Conservation (phyloP, 2,797 vertebrate species). For the Sebastes iracundus region DNA sequence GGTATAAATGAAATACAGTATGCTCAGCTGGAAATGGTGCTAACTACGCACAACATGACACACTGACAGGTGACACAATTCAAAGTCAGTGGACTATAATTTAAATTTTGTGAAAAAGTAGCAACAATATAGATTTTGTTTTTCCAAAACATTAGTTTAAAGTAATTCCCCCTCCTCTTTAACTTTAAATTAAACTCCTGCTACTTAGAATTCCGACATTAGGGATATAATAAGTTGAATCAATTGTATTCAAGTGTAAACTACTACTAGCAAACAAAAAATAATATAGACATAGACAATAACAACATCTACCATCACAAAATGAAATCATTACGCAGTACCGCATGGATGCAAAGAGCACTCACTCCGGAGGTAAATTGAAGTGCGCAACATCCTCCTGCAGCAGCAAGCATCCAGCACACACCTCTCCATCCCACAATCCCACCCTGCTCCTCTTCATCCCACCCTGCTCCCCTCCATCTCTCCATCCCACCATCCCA, state of each 20-base stretch:
- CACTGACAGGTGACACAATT: constrained; percentile 18
- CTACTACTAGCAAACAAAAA: not conserved
- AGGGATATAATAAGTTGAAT: not conserved
- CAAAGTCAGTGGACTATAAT: not conserved
- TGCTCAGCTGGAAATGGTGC: not conserved
- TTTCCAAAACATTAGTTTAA: not conserved
- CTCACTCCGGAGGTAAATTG: constrained; percentile 64
- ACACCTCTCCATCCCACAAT: constrained; percentile 51
- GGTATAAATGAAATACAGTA: not conserved
- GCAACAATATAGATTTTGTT: not conserved
- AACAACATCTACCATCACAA: not conserved
- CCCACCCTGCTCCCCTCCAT: constrained; percentile 14
- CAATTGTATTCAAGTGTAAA: not conserved
- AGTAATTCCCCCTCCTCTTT: not conserved
- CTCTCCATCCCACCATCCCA: not conserved
- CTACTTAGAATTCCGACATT: not conserved
- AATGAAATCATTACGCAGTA: constrained; percentile 32
- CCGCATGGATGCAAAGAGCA: constrained; percentile 47
- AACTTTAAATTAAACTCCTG: constrained; percentile 26
- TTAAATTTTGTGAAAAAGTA: not conserved
- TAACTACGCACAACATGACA: not conserved
- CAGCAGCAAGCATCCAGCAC: constrained; percentile 57
- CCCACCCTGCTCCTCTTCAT: constrained; percentile 35
- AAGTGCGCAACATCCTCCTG: constrained; percentile 86
- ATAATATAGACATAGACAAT: not conserved